These are phyloP conservation scores for Macroteleia sp. DNA, from an alignment of 2,888 invertebrate genomes.

Conservation along the genomic window DNA sequence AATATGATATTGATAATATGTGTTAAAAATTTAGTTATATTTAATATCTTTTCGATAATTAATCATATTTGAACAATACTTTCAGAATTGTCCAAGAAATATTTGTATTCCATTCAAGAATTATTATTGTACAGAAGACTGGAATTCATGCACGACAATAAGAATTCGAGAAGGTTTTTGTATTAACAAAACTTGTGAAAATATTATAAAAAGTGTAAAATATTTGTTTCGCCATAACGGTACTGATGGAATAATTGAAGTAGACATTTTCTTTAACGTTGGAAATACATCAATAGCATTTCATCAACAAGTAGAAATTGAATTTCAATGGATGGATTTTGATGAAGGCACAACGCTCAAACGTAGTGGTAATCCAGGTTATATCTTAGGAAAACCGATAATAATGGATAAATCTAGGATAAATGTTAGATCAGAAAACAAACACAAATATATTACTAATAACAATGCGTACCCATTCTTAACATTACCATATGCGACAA, in stretches of 20 bases:
- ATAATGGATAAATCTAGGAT: too few relatives aligned
- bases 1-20: too few relatives aligned
- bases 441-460: too few relatives aligned
- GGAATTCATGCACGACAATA: constrained; percentile 71
- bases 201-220: constrained; percentile 80
- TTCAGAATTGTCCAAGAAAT: constrained; percentile 73
- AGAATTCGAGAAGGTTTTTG: constrained; percentile 69
- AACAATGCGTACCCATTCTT: too few relatives aligned
- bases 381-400: constrained; percentile 88
- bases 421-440: too few relatives aligned
- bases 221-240: constrained; percentile 84
- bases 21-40: too few relatives aligned
- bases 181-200: constrained; percentile 75
- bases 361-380: constrained; percentile 92
- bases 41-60: too few relatives aligned
- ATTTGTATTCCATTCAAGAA: constrained; percentile 72
- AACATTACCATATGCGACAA: too few relatives aligned
- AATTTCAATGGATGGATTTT: constrained; percentile 74
- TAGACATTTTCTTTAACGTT: constrained; percentile 82
- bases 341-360: constrained; percentile 70
- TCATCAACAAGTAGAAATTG: constrained; percentile 77
- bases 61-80: too few relatives aligned
- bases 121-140: constrained; percentile 74
- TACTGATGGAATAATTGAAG: constrained; percentile 83
- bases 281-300: constrained; percentile 77